Percentiles rank a stretch among this genome's conserved stretches.
Evolutionary conservation across 2,797 vertebrate genomes (phyloP).

Genomic region (Esox lucius): DNA sequence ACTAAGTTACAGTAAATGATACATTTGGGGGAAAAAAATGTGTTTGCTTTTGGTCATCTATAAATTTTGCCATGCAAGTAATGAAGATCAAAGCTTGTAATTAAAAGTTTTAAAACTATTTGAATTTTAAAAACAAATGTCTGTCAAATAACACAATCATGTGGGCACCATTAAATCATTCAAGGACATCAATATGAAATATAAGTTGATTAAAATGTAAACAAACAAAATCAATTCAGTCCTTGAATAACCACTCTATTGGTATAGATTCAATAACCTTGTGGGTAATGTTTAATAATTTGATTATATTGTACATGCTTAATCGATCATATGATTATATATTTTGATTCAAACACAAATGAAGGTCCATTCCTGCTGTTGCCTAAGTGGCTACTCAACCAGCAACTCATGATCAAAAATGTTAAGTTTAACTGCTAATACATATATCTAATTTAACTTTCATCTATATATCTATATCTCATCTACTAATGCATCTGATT

Average conservation of each 20-base stretch:
- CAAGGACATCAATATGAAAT: neutral
- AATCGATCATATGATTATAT: constrained; percentile 73
- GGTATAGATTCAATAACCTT: neutral
- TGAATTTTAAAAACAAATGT: too few species aligned
- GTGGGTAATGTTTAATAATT: constrained; percentile 71
- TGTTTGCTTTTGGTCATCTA: neutral
- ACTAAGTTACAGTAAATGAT: neutral
- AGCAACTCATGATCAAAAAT: constrained; percentile 51
- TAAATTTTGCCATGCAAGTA: neutral
- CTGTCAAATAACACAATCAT: neutral
- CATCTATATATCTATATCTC: constrained; percentile 29
- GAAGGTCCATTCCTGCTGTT: constrained; percentile 41
- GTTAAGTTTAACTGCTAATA: constrained; percentile 38
- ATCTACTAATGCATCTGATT: constrained; percentile 45
- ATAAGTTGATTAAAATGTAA: neutral
- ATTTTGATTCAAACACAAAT: constrained; percentile 76
- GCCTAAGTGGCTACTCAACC: constrained; percentile 33
- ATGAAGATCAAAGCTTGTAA: neutral
- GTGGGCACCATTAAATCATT: neutral
- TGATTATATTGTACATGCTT: constrained; percentile 64
- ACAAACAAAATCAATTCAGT: constrained; percentile 38
- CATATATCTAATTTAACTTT: constrained; percentile 52
- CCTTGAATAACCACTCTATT: neutral
- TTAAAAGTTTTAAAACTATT: neutral
- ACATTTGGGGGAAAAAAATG: too few species aligned